phyloP scores from a whole-genome alignment of 1,140 invertebrate species.

The Meloidogyne chitwoodi region DNA sequence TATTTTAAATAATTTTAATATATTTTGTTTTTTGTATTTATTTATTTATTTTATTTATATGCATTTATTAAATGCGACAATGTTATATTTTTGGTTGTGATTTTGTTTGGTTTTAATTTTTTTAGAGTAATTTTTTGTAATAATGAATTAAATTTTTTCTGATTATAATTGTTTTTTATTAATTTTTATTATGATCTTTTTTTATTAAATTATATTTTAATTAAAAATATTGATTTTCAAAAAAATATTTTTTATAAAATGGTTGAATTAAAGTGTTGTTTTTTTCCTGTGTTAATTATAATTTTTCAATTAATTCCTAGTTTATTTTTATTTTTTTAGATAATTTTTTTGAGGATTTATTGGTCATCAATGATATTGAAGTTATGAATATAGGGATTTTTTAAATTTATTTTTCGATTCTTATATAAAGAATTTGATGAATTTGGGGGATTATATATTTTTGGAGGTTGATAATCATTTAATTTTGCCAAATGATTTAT shows the following conservation, averaged over 20 bases:
- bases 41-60: not conserved
- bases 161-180: not conserved
- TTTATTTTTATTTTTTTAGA: conserved; percentile 65
- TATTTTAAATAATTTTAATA: no score
- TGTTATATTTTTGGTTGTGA: conserved; percentile 59
- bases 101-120: conserved; percentile 61
- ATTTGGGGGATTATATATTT: conserved; percentile 64
- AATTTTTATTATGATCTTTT: conserved; percentile 5
- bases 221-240: conserved; percentile 16
- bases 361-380: conserved; percentile 71
- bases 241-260: not conserved
- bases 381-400: conserved; percentile 69
- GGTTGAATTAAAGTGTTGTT: conserved; percentile 68
- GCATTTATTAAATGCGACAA: conserved; percentile 36
- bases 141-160: not conserved
- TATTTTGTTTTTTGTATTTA: not conserved
- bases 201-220: conserved; percentile 1
- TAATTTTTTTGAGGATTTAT: conserved; percentile 66
- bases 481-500: conserved; percentile 63
- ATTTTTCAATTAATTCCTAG: conserved; percentile 68
- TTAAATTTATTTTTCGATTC: conserved; percentile 68
- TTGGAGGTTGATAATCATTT: conserved; percentile 69
- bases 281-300: conserved; percentile 67
- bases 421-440: conserved; percentile 65
- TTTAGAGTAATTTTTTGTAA: conserved; percentile 45